A percentile compares a stretch with the other conserved stretches of the same genome.
Evolutionary conservation across 2,797 vertebrate genomes (phyloP).

Genomic region (Chelonia mydas): DNA sequence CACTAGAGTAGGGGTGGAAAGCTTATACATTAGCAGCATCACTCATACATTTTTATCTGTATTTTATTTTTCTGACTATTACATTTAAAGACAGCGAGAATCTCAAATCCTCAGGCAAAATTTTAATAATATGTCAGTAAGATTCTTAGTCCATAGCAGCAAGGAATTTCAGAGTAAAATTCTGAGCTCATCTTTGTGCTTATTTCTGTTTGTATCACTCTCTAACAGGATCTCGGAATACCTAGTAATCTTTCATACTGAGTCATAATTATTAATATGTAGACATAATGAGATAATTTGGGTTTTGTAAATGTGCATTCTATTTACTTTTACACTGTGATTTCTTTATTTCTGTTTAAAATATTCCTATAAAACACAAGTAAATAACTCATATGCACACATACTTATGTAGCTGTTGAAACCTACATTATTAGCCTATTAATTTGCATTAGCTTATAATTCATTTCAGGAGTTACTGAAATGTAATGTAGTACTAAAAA

Average conservation of each 20-base stretch:
- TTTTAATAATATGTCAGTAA: background rate
- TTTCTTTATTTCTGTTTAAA: background rate
- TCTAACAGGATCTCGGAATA: background rate
- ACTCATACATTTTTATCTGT: background rate
- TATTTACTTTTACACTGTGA: background rate
- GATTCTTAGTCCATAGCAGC: background rate
- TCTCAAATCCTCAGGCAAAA: background rate
- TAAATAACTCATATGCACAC: background rate
- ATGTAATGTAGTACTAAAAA: background rate
- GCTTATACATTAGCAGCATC: background rate
- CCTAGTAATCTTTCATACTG: background rate
- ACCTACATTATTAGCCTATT: background rate
- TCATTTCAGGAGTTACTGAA: background rate
- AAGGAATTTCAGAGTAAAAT: background rate
- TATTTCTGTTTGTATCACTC: background rate
- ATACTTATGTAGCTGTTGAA: background rate
- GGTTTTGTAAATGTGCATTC: background rate
- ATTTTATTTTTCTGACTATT: background rate
- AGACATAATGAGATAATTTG: background rate
- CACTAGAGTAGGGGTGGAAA: background rate
- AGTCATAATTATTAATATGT: background rate
- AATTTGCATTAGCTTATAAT: background rate
- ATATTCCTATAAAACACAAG: background rate
- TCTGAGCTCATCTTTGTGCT: background rate
- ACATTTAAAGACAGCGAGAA: background rate